Percentiles rank a stretch among this genome's conserved stretches.
These are phyloP conservation scores for Notodromas monacha DNA, from an alignment of 2,888 invertebrate species.

Conservation along the genomic window DNA sequence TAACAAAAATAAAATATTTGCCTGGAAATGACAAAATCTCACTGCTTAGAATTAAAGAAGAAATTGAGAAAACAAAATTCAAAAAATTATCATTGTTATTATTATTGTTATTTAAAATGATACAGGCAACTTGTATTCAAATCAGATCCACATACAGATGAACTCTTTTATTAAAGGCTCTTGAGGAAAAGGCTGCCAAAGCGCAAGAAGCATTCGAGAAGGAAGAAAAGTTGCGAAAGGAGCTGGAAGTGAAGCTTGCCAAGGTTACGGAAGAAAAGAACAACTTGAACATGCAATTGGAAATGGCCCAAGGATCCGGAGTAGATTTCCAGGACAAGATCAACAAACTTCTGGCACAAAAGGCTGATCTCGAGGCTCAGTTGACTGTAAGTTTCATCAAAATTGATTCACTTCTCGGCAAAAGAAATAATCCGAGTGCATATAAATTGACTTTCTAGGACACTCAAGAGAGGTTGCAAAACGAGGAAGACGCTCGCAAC, in stretches of 20 bases:
- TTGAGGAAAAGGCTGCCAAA: conserved; percentile 85
- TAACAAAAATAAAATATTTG: no score
- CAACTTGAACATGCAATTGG: conserved; percentile 47
- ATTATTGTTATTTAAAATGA: no score
- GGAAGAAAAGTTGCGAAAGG: conserved; percentile 85
- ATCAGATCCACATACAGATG: no score
- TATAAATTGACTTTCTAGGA: conserved; percentile 25
- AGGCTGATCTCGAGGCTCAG: conserved; percentile 80
- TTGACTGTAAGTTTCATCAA: conserved; percentile 45
- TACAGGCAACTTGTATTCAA: no score
- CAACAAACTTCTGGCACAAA: conserved; percentile 72
- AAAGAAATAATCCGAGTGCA: no score
- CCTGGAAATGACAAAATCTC: no score
- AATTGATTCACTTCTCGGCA: no score
- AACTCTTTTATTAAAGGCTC: conserved; percentile 32
- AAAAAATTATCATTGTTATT: no score
- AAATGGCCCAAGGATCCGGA: conserved; percentile 72
- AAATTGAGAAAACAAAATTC: no score
- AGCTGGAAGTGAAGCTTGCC: conserved; percentile 68
- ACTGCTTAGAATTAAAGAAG: no score
- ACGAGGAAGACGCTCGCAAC: conserved; percentile 88
- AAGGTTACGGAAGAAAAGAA: conserved; percentile 82
- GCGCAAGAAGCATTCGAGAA: conserved; percentile 73
- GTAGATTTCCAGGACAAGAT: conserved; percentile 74
- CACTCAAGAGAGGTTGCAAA: conserved; percentile 76